Conservation (phyloP, 1,140 invertebrate genomes). For the Liolophura sinensis region DNA sequence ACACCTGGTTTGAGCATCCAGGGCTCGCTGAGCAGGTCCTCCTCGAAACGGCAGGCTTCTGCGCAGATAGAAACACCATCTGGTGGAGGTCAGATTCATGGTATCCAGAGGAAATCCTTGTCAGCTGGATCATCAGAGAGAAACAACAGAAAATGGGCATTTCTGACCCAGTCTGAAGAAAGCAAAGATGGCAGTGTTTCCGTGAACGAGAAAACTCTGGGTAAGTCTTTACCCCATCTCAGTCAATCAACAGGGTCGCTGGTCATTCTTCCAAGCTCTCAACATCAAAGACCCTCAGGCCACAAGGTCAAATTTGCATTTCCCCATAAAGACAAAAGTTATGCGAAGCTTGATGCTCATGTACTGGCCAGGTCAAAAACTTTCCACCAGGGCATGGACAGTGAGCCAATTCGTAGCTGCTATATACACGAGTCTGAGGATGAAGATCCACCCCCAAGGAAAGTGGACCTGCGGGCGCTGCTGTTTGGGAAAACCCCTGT, state of each 20-base stretch:
- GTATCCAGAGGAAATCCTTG: background rate
- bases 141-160: background rate
- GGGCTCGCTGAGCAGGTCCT: too few species aligned
- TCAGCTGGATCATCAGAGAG: background rate
- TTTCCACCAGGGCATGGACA: conserved; percentile 22
- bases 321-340: too few species aligned
- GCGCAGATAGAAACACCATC: background rate
- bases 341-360: background rate
- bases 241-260: too few species aligned
- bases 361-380: conserved; percentile 17
- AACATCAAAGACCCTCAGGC: too few species aligned
- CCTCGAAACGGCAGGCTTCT: too few species aligned
- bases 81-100: background rate
- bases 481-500: conserved; percentile 31
- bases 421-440: conserved; percentile 24
- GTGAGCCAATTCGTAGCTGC: background rate
- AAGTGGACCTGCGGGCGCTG: conserved; percentile 36
- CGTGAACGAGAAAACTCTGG: too few species aligned
- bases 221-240: too few species aligned
- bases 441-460: conserved; percentile 27
- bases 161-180: conserved; percentile 1
- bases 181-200: background rate
- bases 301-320: too few species aligned
- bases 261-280: too few species aligned
- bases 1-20: too few species aligned